A percentile compares a stretch with the other conserved stretches of the same genome.
These are phyloP conservation scores for Gymnothorax reevesii DNA, from an alignment of 2,797 vertebrate genomes.

Conservation along the genomic window DNA sequence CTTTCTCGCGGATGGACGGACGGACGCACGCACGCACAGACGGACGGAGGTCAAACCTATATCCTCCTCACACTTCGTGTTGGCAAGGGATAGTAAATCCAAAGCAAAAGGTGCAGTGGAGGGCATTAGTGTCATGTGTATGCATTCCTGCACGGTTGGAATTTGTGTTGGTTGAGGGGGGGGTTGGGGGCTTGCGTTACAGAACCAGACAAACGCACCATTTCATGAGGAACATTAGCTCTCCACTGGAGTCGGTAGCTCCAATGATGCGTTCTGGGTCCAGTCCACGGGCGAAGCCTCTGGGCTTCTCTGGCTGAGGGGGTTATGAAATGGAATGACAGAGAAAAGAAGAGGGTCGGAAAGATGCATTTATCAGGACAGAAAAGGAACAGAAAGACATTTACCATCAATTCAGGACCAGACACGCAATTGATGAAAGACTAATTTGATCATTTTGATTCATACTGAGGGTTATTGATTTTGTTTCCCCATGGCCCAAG, in stretches of 20 bases:
- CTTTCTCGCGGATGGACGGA: too few relatives aligned
- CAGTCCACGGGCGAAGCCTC: conserved; percentile 89
- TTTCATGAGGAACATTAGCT: conserved; percentile 99
- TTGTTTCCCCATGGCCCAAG: too few relatives aligned
- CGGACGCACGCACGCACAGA: too few relatives aligned
- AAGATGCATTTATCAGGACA: neutral
- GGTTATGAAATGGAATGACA: conserved; percentile 49
- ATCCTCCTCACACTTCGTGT: too few relatives aligned
- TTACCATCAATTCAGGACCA: neutral
- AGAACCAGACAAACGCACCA: conserved; percentile 75
- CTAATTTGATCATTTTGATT: too few relatives aligned
- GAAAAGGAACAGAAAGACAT: neutral
- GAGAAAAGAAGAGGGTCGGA: neutral
- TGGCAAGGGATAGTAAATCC: too few relatives aligned
- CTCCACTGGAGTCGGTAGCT: conserved; percentile 94
- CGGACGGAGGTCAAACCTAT: too few relatives aligned
- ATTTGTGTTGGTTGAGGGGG: too few relatives aligned
- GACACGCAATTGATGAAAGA: too few relatives aligned
- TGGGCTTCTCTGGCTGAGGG: conserved; percentile 86
- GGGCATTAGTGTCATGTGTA: too few relatives aligned
- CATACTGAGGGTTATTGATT: too few relatives aligned
- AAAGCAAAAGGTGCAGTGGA: neutral
- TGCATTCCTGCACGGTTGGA: too few relatives aligned
- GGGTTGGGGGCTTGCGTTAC: neutral
- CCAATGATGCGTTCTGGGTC: conserved; percentile 95